Evolutionary conservation across 2,113 vertebrate species (phyloP).

Genomic region (Lepisosteus oculatus): DNA sequence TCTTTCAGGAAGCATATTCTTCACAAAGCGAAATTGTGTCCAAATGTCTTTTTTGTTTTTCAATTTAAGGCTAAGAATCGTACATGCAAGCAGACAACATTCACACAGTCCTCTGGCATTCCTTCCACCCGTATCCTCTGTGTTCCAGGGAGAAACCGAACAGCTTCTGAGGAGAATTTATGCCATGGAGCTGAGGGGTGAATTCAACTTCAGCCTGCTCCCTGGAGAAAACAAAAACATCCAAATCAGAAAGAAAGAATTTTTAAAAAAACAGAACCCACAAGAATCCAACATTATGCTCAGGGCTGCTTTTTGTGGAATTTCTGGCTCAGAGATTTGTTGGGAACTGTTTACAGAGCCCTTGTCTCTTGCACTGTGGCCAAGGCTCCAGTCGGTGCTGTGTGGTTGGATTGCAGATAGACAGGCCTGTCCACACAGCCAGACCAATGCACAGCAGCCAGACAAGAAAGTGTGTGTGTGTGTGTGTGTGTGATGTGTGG

Average conservation of each 20-base stretch:
- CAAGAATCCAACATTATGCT: neutral
- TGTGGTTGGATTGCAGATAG: neutral
- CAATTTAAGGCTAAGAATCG: too few relatives aligned
- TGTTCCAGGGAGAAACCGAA: too few relatives aligned
- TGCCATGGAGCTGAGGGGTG: neutral
- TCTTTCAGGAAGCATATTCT: too few relatives aligned
- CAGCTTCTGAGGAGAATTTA: neutral
- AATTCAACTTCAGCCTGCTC: constrained; percentile 23
- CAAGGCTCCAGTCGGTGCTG: neutral
- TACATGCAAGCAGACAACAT: neutral
- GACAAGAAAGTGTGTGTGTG: too few relatives aligned
- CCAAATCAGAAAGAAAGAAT: neutral
- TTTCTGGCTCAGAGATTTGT: constrained; percentile 5
- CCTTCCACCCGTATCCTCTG: too few relatives aligned
- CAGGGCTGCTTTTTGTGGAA: neutral
- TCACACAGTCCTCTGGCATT: neutral
- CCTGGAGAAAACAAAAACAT: neutral
- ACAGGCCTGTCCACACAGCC: too few relatives aligned
- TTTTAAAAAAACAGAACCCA: neutral
- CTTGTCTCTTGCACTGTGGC: neutral
- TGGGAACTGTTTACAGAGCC: neutral
- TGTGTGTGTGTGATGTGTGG: too few relatives aligned
- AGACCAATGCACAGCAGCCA: too few relatives aligned
- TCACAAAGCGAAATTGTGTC: too few relatives aligned
- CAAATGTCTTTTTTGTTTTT: too few relatives aligned